A percentile compares a stretch with the other conserved stretches of the same genome.
Conservation (phyloP, 2,888 invertebrate species). For the Tillus elongatus region DNA sequence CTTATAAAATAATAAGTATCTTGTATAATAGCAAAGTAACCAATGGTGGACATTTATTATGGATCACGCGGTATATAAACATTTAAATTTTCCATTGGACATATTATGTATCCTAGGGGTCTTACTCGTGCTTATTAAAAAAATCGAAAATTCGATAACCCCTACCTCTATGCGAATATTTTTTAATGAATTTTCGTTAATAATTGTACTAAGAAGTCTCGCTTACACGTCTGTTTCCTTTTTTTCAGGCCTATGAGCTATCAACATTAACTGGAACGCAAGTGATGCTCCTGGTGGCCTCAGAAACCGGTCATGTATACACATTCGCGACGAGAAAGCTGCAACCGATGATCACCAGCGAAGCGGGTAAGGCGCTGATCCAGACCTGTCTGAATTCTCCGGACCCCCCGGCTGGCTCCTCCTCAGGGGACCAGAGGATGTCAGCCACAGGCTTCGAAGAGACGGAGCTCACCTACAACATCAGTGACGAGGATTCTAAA, state of each 20-base stretch:
- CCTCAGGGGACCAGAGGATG: constrained; percentile 84
- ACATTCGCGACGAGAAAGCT: constrained; percentile 98
- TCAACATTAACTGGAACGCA: constrained; percentile 98
- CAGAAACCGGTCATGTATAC: constrained; percentile 99
- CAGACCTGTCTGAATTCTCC: constrained; percentile 98
- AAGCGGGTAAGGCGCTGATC: constrained; percentile 93
- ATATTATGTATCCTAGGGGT: no score
- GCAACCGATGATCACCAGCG: constrained; percentile 98
- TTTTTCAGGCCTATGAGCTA: constrained; percentile 97
- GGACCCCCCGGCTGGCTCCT: constrained; percentile 66
- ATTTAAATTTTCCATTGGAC: no score
- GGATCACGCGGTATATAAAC: no score
- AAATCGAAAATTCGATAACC: no score
- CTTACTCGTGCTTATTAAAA: no score
- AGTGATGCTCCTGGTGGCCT: constrained; percentile 98
- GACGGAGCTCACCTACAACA: constrained; percentile 94
- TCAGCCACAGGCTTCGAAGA: constrained; percentile 98
- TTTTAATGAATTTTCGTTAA: no score
- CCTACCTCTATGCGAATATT: no score
- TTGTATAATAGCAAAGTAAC: no score
- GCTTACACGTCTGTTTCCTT: no score
- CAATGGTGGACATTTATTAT: no score
- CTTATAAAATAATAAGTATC: no score
- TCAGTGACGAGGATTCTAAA: constrained; percentile 92
- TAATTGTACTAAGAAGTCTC: no score